These are phyloP conservation scores for Actinemys pallida DNA, from an alignment of 2,113 vertebrate species.

Conservation along the genomic window DNA sequence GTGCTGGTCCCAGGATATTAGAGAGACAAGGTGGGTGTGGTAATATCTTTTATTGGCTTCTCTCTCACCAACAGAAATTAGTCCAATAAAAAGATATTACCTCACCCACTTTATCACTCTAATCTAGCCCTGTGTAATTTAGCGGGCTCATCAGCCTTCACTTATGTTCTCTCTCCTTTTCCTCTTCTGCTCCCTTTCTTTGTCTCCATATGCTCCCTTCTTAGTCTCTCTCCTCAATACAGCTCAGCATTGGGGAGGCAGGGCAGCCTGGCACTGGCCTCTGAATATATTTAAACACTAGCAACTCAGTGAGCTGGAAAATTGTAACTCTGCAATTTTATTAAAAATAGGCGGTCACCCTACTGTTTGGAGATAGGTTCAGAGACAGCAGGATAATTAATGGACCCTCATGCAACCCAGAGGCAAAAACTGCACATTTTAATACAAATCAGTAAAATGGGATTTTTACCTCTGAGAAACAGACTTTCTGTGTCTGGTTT, in stretches of 20 bases:
- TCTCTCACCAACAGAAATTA: not conserved
- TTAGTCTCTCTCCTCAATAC: not conserved
- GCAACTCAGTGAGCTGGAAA: conserved; percentile 73
- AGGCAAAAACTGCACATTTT: conserved; percentile 41
- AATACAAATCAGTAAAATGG: not conserved
- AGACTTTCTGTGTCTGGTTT: not conserved
- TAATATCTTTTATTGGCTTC: not conserved
- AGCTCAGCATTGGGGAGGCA: not conserved
- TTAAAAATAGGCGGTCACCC: conserved; percentile 62
- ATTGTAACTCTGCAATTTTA: conserved; percentile 74
- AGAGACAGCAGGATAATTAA: conserved; percentile 64
- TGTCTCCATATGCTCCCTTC: not conserved
- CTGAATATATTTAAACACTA: conserved; percentile 68
- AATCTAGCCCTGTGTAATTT: not conserved
- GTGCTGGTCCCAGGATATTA: not conserved
- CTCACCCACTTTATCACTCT: not conserved
- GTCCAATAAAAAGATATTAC: not conserved
- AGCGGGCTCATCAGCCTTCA: not conserved
- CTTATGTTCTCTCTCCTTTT: not conserved
- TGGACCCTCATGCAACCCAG: conserved; percentile 9
- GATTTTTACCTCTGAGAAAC: conserved; percentile 21
- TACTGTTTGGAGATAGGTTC: conserved; percentile 55
- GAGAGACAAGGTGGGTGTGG: not conserved
- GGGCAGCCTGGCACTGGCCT: conserved; percentile 16
- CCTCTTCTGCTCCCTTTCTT: not conserved